Evolutionary conservation across 2,113 vertebrate species (phyloP), one percentile per base, ranked within the genome.

Genomic region (Hydrochoerus hydrochaeris): DNA sequence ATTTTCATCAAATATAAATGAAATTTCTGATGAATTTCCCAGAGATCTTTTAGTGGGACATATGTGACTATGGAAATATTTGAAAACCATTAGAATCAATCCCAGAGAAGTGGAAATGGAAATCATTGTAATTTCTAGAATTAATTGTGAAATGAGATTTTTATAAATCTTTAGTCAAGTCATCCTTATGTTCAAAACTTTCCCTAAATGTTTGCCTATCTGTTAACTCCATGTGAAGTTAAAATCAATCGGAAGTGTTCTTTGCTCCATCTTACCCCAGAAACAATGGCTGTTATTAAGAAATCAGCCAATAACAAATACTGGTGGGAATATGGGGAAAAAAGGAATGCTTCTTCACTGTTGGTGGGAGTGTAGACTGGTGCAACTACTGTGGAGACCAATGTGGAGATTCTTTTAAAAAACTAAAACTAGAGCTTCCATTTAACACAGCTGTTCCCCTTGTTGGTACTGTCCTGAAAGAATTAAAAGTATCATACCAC

Each of bases 101-200:
- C 54, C 44, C 54, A 65, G 85, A 84, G 35, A 94, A 73, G 67
- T 46, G 26, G 71, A 73, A 62, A 35, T 90, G 44, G 77, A 90
- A 86, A 82, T 81, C 84, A 88, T 62, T 93, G 49, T 44, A 73
- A 77, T 54, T 90, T 89, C 46, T 92, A 77, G 44, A 92, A 92
- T 73, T 88, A 89, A 83, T 57, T 88, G 62, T 86, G 62, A 88
- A 96, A 95, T 69, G 49, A 91, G 41, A 84, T 71, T 95, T 88
- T 85, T 65, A 90, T 85, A 77, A 67, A 93, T 69, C 30, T 92
- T 84, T 95, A 28, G 30, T 90, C 69, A 91, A 77, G 11, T 75
- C 16, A 67, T 44, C 65, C 24, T 88, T 95, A 44, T 65, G 41
- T 91, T 95, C 86, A 90, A 94, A 38, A 77, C 71, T 87, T 90